phyloP scores from a whole-genome alignment of 1,140 invertebrate genomes.

The Aricia agestis region DNA sequence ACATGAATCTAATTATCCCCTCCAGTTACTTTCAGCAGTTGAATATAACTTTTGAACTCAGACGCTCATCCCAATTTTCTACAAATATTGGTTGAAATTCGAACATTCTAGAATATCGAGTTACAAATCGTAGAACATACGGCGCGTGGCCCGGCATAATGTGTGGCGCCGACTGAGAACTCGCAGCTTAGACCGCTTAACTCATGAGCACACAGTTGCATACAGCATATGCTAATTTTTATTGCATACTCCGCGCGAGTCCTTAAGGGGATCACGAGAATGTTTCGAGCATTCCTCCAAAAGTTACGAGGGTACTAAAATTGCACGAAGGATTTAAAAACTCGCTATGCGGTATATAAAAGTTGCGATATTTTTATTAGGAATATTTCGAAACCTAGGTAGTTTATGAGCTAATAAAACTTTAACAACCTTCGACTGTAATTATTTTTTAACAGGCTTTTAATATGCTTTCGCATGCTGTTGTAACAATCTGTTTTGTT shows the following conservation, averaged over 20 bases:
- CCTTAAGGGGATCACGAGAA: constrained; percentile 6
- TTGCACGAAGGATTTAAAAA: not conserved
- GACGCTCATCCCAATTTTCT: not conserved
- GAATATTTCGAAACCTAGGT: not conserved
- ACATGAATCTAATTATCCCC: too few species aligned
- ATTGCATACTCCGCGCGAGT: constrained; percentile 6
- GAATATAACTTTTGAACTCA: not conserved
- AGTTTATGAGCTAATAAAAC: too few species aligned
- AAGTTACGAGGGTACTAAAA: not conserved
- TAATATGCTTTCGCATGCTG: too few species aligned
- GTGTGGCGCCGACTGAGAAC: not conserved
- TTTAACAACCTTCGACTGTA: too few species aligned
- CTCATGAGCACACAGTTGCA: constrained; percentile 6
- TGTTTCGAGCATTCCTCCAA: constrained; percentile 4
- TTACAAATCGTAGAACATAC: not conserved
- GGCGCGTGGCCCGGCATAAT: constrained; percentile 8
- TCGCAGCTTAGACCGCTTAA: constrained; percentile 6
- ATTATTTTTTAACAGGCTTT: too few species aligned
- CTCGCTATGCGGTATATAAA: too few species aligned
- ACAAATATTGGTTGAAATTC: not conserved
- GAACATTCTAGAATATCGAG: constrained; percentile 7
- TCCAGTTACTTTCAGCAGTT: not conserved
- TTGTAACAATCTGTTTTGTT: too few species aligned
- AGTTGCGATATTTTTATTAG: not conserved
- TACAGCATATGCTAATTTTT: constrained; percentile 8